Percentiles rank a stretch among this genome's conserved stretches.
These are phyloP conservation scores for Ramphastos sulfuratus DNA, from an alignment of 2,113 vertebrate genomes.

Conservation along the genomic window DNA sequence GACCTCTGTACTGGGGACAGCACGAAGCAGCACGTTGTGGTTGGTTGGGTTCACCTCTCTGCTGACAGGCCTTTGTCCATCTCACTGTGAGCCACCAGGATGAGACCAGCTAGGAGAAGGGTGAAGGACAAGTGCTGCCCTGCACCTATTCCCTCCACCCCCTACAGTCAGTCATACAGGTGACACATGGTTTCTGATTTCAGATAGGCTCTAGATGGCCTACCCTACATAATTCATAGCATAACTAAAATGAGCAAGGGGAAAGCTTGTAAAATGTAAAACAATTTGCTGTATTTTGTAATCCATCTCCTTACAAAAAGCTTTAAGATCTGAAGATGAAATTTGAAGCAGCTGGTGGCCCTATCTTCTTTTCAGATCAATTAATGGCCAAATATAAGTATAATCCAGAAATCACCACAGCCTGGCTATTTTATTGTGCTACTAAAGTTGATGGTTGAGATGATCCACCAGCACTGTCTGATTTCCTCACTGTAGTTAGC, in stretches of 20 bases:
- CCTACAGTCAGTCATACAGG: not conserved
- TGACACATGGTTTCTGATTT: not conserved
- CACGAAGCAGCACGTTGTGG: accelerated
- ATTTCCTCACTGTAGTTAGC: not conserved
- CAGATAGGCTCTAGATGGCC: not conserved
- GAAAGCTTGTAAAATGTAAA: not conserved
- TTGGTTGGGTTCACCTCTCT: not conserved
- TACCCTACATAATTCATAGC: not conserved
- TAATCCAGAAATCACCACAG: not conserved
- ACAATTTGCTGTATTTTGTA: not conserved
- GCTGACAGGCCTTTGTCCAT: not conserved
- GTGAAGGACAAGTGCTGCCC: not conserved
- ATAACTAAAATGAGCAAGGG: not conserved
- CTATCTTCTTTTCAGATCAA: not conserved
- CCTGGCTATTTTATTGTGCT: not conserved
- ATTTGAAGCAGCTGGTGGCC: not conserved
- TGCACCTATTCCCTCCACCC: not conserved
- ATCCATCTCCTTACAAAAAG: not conserved
- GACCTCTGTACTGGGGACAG: not conserved
- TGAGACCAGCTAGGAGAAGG: not conserved
- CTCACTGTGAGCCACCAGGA: not conserved
- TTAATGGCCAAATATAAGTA: not conserved
- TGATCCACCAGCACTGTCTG: not conserved
- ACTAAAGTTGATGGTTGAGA: not conserved
- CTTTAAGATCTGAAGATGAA: not conserved